A percentile compares a stretch with the other conserved stretches of the same genome.
phyloP scores from a whole-genome alignment of 2,113 vertebrate genomes.

The Rostratula benghalensis region DNA sequence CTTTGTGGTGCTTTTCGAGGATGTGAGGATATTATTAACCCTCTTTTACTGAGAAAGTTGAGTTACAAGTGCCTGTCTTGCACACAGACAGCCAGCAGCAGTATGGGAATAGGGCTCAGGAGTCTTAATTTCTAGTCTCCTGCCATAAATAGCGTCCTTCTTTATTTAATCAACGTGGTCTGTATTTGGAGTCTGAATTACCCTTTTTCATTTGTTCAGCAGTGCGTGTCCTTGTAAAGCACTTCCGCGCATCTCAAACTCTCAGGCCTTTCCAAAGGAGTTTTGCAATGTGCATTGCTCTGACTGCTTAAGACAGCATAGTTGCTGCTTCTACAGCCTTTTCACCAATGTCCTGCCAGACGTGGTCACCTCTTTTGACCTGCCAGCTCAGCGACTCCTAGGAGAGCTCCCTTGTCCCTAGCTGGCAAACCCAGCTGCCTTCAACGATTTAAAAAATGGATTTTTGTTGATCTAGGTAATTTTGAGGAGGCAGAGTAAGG shows the following conservation, averaged over 20 bases:
- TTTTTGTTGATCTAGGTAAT: neutral
- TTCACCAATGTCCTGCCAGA: neutral
- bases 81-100: neutral
- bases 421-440: neutral
- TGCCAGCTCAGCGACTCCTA: neutral
- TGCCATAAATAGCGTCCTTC: neutral
- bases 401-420: neutral
- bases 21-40: constrained; percentile 8
- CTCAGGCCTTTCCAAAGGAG: neutral
- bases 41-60: neutral
- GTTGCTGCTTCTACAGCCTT: neutral
- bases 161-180: constrained; percentile 24
- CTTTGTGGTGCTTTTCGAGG: neutral
- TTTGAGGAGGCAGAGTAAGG: neutral
- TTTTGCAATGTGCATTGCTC: neutral
- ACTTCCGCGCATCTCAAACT: neutral
- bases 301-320: fast-evolving
- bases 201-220: neutral
- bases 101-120: neutral
- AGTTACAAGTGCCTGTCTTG: neutral
- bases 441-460: neutral
- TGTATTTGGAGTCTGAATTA: constrained; percentile 16
- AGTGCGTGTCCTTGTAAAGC: neutral
- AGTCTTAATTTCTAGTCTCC: neutral
- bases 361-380: neutral